Evolutionary conservation across 2,888 invertebrate genomes (phyloP).

Genomic region (Troglohyphantes excavatus): DNA sequence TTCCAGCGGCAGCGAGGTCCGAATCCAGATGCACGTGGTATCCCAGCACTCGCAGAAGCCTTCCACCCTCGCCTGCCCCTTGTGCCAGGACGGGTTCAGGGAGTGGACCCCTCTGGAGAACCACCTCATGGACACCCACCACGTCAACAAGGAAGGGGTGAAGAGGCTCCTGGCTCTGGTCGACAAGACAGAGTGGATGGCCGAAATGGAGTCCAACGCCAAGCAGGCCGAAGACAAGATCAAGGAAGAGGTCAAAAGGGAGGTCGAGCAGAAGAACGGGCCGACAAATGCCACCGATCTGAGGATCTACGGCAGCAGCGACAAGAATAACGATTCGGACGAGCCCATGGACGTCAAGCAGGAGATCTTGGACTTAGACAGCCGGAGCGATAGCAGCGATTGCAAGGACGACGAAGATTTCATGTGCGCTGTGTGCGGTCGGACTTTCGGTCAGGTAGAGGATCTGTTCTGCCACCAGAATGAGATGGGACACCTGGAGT

Average conservation of each 20-base stretch:
- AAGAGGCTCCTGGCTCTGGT: constrained; percentile 93
- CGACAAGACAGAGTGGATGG: constrained; percentile 86
- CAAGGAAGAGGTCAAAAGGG: constrained; percentile 1
- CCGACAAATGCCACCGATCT: constrained; percentile 24
- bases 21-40: constrained; percentile 88
- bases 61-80: constrained; percentile 86
- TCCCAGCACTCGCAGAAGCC: constrained; percentile 85
- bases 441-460: constrained; percentile 90
- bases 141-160: constrained; percentile 92
- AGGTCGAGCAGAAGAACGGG: constrained; percentile 43
- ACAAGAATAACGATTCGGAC: constrained; percentile 19
- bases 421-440: constrained; percentile 90
- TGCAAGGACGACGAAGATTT: constrained; percentile 80
- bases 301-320: background rate
- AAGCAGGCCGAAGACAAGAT: constrained; percentile 11
- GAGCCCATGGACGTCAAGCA: constrained; percentile 68
- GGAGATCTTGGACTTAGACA: constrained; percentile 56
- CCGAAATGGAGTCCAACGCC: constrained; percentile 34
- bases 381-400: constrained; percentile 51
- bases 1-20: constrained; percentile 87
- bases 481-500: constrained; percentile 89
- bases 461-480: constrained; percentile 93
- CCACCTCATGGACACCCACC: constrained; percentile 96
- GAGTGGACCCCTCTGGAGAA: constrained; percentile 91
- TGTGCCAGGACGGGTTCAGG: constrained; percentile 94